Base-by-base conservation (phyloP, 2,888 invertebrate genomes). In the Abrostola triplasia region DNA sequence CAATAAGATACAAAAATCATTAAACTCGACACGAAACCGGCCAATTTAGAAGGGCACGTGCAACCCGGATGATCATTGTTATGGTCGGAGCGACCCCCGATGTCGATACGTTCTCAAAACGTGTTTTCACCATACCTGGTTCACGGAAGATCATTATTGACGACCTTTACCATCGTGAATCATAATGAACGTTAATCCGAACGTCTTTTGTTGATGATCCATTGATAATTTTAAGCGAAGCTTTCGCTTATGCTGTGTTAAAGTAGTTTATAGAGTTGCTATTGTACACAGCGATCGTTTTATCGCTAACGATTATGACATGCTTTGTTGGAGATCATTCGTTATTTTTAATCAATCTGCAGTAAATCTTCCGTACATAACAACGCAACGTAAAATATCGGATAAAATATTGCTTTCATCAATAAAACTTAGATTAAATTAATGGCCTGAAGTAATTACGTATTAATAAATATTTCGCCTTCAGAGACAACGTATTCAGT, bases 61-160 rank as follows among this genome's bases (percentile, higher is more conserved):
- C 50, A 72, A 74, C 64, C 78, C 80, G 78, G 70, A 77, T 70
- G 66, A 64, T 44, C 44, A 12, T 40, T n/a, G 11, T 13, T 69
- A 77, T 63, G 67, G 64, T 59, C 64, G 41, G 13, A 36, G 36
- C 59, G 72, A 67, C 60, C 65, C 59, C 65, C 47, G 12, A 41
- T 47, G 36, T 58, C 59, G 60, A 56, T 55, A 61, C 61, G 55
- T 55, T 63, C 62, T 69, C 64, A 62, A 75, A 78, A 80, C 80
- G 42, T 73, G 78, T 80, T 75, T 75, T 73, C 63, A 51, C 78
- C 78, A 68, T 70, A 70, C 62, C 57, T 60, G 79, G 73, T 8
- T 66, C 50, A 44, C 76, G 79, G 78, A 79, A 79, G 81, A 78
- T 70, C 61, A 47, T 77, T 73, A 75, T 66, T 36, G 42, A 51